Evolutionary conservation across 2,888 invertebrate genomes (phyloP), one percentile per base, ranked within the genome.

Genomic region (Melanchra persicariae): DNA sequence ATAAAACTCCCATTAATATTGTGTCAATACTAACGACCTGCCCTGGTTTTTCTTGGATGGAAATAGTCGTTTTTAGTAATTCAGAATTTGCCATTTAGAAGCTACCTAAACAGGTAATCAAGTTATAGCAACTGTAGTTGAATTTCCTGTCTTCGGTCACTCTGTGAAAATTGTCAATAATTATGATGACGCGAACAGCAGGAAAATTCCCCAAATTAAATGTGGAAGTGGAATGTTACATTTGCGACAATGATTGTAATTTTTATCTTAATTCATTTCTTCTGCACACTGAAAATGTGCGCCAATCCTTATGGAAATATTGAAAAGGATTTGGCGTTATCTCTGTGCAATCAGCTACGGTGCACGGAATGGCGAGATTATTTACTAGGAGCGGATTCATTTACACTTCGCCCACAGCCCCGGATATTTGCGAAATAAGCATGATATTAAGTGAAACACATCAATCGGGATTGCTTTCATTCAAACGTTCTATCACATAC

Each of bases 1-100:
- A 82, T 82, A 82, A 84, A 76, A 77, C 57, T 77, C 19, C 59
- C 54, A 70, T 72, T 82, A 77, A 74, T 72, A 68, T 66, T 64
- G 58, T 71, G 74, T 80, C 80, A 76, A 82, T 82, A 71, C 54
- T 68, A 58, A 62, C 58, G 51, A 72, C 63, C 57, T 55, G 72
- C 40, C 26, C 64, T 65, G 71, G 58, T 71, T 80, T 71, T 57
- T 24, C 49, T 54, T 37, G 40, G 15, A 12, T 40, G 54, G 12
- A 61, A 74, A 59, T 43, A 54, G 47, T 26, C 22, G 12, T 52
- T 52, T 40, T 22, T 10, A n/a, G n/a, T n/a, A 12, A 26, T 17
- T 34, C 40, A 55, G n/a, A 24, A 15, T 30, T 49, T 10, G 8
- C 7, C 17, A 26, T 22, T 22, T 22, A 15, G 9, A 57, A 19